phyloP scores from a whole-genome alignment of 1,140 invertebrate species.

The Oryzaephilus surinamensis region DNA sequence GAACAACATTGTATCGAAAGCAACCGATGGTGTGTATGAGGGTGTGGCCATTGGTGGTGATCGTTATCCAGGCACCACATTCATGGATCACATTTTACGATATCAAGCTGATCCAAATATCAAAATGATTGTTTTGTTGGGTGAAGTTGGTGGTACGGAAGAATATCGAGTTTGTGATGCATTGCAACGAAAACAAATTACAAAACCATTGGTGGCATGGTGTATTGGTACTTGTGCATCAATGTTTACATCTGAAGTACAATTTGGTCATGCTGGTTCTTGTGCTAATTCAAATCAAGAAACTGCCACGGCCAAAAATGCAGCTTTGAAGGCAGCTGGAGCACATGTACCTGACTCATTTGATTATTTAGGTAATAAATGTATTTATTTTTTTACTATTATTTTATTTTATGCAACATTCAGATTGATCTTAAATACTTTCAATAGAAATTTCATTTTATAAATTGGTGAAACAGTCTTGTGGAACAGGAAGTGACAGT shows the following conservation, averaged over 20 bases:
- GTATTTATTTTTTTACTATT: too few relatives aligned
- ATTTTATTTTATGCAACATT: too few relatives aligned
- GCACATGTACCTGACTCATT: slow-evolving; percentile 89
- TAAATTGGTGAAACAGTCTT: too few relatives aligned
- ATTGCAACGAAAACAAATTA: slow-evolving; percentile 69
- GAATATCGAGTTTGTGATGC: slow-evolving; percentile 95
- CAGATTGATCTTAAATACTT: too few relatives aligned
- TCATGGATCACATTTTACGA: slow-evolving; percentile 90
- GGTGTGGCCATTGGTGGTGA: slow-evolving; percentile 99
- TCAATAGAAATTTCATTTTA: too few relatives aligned
- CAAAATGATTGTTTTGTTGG: slow-evolving; percentile 92
- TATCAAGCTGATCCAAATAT: slow-evolving; percentile 64
- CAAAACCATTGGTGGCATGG: slow-evolving; percentile 95
- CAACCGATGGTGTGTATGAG: slow-evolving; percentile 95
- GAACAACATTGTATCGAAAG: slow-evolving; percentile 96
- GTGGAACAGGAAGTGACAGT: too few relatives aligned
- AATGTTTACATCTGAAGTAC: slow-evolving; percentile 96
- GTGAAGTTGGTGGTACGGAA: slow-evolving; percentile 98
- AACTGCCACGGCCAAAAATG: slow-evolving; percentile 90
- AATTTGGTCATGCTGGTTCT: slow-evolving; percentile 98
- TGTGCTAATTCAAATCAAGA: slow-evolving; percentile 93
- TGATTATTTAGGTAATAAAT: slow-evolving; percentile 73
- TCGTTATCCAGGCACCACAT: slow-evolving; percentile 95
- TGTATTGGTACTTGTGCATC: slow-evolving; percentile 72
- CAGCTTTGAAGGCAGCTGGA: slow-evolving; percentile 68